A percentile compares a stretch with the other conserved stretches of the same genome.
phyloP scores from a whole-genome alignment of 1,140 invertebrate species.

The Eufriesea mexicana region DNA sequence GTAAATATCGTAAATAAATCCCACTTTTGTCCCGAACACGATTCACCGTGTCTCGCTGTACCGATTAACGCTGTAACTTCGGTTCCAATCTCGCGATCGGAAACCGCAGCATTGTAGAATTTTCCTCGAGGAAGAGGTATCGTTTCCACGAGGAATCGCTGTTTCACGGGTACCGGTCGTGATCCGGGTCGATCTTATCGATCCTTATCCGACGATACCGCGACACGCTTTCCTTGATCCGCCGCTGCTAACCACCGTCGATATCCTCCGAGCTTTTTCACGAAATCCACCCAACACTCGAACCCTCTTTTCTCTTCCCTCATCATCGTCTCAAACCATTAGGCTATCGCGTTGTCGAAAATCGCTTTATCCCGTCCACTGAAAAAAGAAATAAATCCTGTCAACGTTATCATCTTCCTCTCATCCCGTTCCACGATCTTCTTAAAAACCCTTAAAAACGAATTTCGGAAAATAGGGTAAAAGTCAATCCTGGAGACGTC shows the following conservation, averaged over 20 bases:
- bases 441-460: too few species aligned
- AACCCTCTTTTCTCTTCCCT: conserved; percentile 23
- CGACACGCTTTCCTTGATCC: conserved; percentile 80
- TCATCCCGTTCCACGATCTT: too few species aligned
- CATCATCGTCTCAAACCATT: conserved; percentile 41
- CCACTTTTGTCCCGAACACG: neutral
- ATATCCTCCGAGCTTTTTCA: conserved; percentile 58
- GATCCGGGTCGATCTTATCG: conserved; percentile 46
- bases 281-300: neutral
- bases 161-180: too few species aligned
- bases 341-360: conserved; percentile 58
- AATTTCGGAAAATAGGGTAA: too few species aligned
- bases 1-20: conserved; percentile 52
- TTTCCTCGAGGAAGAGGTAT: neutral
- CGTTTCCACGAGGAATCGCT: neutral
- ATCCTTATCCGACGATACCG: conserved; percentile 76
- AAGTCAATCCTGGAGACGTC: too few species aligned
- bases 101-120: neutral
- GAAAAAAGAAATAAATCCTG: neutral
- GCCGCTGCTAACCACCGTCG: conserved; percentile 69
- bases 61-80: conserved; percentile 4
- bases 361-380: neutral
- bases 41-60: conserved; percentile 9
- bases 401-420: neutral
- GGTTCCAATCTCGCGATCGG: conserved; percentile 4